Percentiles rank a stretch among this genome's conserved stretches.
Evolutionary conservation across 1,140 invertebrate species (phyloP).

Genomic region (Drosophila kanapiae): DNA sequence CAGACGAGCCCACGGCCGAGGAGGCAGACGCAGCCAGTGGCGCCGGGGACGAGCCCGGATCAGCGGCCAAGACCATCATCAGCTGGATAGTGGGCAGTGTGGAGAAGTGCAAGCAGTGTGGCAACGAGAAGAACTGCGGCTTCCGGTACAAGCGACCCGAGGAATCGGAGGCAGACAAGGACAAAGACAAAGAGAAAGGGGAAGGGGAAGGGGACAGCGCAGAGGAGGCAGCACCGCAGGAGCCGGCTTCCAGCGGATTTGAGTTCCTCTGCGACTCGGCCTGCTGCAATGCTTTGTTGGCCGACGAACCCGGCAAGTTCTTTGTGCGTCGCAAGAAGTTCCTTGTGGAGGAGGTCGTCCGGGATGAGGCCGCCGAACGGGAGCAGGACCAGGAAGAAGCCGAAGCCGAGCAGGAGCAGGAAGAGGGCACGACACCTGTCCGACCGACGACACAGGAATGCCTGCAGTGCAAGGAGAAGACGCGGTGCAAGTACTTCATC

Average conservation of each 20-base stretch:
- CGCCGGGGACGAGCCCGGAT: conserved; percentile 45
- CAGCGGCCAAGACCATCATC: conserved; percentile 68
- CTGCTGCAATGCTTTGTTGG: conserved; percentile 84
- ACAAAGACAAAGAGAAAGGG: conserved; percentile 20
- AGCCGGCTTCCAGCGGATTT: background rate
- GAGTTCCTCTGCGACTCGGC: conserved; percentile 85
- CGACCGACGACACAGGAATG: conserved; percentile 42
- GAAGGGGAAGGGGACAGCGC: conserved; percentile 2
- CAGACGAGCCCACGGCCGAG: conserved; percentile 66
- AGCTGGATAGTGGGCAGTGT: conserved; percentile 69
- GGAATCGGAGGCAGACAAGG: conserved; percentile 13
- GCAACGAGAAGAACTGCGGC: conserved; percentile 66
- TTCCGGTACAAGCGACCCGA: conserved; percentile 70
- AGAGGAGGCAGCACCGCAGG: conserved; percentile 9
- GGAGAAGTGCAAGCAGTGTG: conserved; percentile 74
- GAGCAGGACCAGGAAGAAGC: conserved; percentile 42
- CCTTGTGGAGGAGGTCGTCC: conserved; percentile 71
- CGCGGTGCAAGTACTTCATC: conserved; percentile 87
- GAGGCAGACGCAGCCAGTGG: conserved; percentile 47
- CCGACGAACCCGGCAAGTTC: conserved; percentile 78
- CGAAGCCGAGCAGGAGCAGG: conserved; percentile 22
- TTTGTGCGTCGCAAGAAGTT: conserved; percentile 85
- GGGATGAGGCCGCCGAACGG: conserved; percentile 24
- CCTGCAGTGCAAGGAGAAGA: conserved; percentile 84
- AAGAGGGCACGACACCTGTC: conserved; percentile 1